phyloP scores from a whole-genome alignment of 35 echinoderm and acorn worm species.

The Ptychodera flava region DNA sequence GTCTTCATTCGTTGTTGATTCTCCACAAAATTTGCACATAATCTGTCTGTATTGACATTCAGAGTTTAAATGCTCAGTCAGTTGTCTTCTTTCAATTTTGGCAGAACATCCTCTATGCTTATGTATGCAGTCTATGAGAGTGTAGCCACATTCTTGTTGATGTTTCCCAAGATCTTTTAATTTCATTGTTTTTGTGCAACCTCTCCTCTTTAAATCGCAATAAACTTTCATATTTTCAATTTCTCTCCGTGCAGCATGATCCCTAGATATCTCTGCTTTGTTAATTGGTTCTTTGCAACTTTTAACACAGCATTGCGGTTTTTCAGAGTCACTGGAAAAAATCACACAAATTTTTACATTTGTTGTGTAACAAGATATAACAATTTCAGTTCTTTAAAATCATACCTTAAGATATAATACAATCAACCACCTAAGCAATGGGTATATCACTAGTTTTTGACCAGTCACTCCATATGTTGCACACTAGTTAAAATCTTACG shows the following conservation, averaged over 20 bases:
- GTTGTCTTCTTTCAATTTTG: constrained; percentile 22
- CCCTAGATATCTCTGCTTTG: neutral
- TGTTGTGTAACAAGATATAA: too few species aligned
- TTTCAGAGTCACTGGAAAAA: neutral
- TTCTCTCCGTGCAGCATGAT: neutral
- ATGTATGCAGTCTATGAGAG: constrained; percentile 33
- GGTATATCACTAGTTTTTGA: too few species aligned
- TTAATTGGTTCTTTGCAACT: neutral
- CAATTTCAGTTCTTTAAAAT: too few species aligned
- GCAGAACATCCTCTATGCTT: constrained; percentile 18
- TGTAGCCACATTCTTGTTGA: constrained; percentile 34
- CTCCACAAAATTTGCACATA: constrained; percentile 18
- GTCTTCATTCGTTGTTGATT: neutral
- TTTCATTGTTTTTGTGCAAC: constrained; percentile 15
- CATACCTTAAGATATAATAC: too few species aligned
- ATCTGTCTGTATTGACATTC: constrained; percentile 21
- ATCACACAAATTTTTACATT: too few species aligned
- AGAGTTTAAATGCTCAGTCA: constrained; percentile 25
- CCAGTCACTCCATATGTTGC: too few species aligned
- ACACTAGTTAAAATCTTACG: too few species aligned
- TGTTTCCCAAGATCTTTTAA: constrained; percentile 34
- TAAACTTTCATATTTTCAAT: neutral
- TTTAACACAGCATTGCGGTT: neutral
- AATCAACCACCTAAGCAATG: too few species aligned
- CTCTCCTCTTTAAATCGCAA: neutral